Percentiles rank a stretch among this genome's conserved stretches.
phyloP scores from a whole-genome alignment of 2,888 invertebrate genomes.

The Volucella inanis region DNA sequence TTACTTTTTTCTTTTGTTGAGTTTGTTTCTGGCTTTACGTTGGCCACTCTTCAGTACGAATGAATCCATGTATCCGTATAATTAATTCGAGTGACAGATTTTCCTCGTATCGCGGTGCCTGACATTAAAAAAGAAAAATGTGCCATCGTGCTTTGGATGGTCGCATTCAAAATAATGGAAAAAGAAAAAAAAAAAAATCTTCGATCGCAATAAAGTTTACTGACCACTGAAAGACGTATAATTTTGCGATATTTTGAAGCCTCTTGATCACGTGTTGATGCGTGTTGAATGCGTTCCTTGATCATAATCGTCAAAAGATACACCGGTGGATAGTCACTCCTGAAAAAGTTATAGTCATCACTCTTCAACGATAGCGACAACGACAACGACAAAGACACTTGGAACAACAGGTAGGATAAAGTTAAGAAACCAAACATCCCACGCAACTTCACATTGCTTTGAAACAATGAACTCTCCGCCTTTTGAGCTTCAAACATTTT shows the following conservation, averaged over 20 bases:
- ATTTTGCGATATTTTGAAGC: background rate
- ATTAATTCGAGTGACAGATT: slow-evolving; percentile 47
- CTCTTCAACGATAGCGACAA: background rate
- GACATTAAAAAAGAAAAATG: slow-evolving; percentile 18
- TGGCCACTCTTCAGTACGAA: background rate
- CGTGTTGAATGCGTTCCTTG: slow-evolving; percentile 32
- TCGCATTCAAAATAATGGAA: background rate
- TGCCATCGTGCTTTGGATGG: background rate
- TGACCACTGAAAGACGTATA: slow-evolving; percentile 18
- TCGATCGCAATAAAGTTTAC: slow-evolving; percentile 6
- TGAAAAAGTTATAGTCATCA: slow-evolving; percentile 20
- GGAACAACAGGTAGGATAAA: slow-evolving; percentile 39
- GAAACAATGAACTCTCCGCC: slow-evolving; percentile 63
- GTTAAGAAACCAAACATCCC: slow-evolving; percentile 52
- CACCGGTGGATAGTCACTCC: background rate
- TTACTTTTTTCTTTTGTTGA: background rate
- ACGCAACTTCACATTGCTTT: slow-evolving; percentile 44
- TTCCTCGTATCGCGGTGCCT: slow-evolving; percentile 4
- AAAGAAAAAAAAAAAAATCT: background rate
- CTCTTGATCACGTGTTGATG: slow-evolving; percentile 39
- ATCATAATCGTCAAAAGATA: slow-evolving; percentile 39
- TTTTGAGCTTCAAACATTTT: background rate
- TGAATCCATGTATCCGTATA: slow-evolving; percentile 1
- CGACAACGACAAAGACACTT: background rate
- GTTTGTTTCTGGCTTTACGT: slow-evolving; percentile 3